Base-by-base conservation (phyloP, 2,797 vertebrate species). In the Cephalopachus bancanus region DNA sequence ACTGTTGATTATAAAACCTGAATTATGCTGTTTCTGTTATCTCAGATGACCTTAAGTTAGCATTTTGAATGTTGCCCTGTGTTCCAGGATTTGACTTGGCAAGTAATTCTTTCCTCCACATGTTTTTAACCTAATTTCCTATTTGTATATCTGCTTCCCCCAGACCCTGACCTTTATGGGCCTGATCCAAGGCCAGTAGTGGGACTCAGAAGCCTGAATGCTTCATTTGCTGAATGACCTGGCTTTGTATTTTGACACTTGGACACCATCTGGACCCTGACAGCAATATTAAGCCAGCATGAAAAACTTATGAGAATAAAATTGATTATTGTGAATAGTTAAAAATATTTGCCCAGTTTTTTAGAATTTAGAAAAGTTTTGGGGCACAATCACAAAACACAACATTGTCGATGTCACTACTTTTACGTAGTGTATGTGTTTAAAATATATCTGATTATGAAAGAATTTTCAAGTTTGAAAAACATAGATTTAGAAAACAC, bases 51-150 rank as follows among this genome's bases (percentile, higher is more conserved):
- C 81, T 85, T 62, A 53, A 24, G 57, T 90, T 71, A 83, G 53
- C 37, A 22, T 69, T 96, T 91, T 64, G 67, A 91, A 71, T 67
- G 26, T 55, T 86, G 33, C 37, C 30, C 33, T 85, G 55, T 91
- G 62, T 81, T 94, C 85, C 24, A 92, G 84, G 60, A 90, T 88
- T 96, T 95, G 37, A 86, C 55, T 71, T 95, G 83, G 86, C 83
- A 96, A 92, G 64, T 75, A 94, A 83, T 16, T 81, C n/a, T 95
- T 94, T 81, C 67, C 59, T 79, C 64, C 72, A 20, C 15, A 53
- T 75, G 55, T 69, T 94, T 60, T 85, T 94, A 81, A 93, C 55
- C 88, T 95, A 88, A 92, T 96, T 97, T 95, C 93, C 94, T 93
- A 90, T 80, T 91, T 76, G 37, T 93, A 55, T 94, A 94, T 92